A percentile compares a stretch with the other conserved stretches of the same genome.
Evolutionary conservation across 2,888 invertebrate species (phyloP).

Genomic region (Ophioninae sp.): DNA sequence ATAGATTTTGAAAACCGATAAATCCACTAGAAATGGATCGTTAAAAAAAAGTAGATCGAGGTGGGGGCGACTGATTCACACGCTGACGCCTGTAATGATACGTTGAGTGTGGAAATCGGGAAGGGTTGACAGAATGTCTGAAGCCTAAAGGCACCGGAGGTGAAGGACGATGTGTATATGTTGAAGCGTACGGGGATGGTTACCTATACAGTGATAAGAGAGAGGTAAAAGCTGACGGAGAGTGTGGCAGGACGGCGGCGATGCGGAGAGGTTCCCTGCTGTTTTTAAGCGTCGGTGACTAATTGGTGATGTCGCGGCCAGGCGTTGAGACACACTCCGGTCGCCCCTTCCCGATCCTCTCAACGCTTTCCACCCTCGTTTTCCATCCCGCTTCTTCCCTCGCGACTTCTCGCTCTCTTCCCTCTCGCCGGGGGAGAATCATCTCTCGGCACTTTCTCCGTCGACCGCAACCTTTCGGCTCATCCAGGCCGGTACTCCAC

Average conservation of each 20-base stretch:
- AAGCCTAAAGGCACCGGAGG: conserved; percentile 3
- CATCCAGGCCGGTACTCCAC: conserved; percentile 21
- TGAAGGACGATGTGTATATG: conserved; percentile 10
- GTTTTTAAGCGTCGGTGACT: conserved; percentile 81
- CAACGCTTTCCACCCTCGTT: conserved; percentile 38
- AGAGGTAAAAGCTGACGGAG: conserved; percentile 27
- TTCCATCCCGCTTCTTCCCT: conserved; percentile 48
- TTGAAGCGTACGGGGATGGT: neutral
- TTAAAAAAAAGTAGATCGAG: neutral
- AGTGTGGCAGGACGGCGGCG: conserved; percentile 55
- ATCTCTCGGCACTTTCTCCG: conserved; percentile 41
- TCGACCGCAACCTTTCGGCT: conserved; percentile 7
- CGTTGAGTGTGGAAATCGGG: conserved; percentile 21
- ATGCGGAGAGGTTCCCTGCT: conserved; percentile 74
- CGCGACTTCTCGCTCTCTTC: conserved; percentile 41
- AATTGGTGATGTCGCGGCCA: conserved; percentile 81
- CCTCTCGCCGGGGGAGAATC: conserved; percentile 25
- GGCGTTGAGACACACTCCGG: conserved; percentile 78
- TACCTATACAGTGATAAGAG: conserved; percentile 17
- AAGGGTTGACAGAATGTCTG: conserved; percentile 19
- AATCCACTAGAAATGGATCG: too few relatives aligned
- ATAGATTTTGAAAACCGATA: too few relatives aligned
- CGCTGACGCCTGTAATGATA: conserved; percentile 9
- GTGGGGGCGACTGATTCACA: conserved; percentile 8
- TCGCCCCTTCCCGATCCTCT: conserved; percentile 64